These are phyloP conservation scores for Athalia cordata DNA, from an alignment of 2,888 invertebrate genomes.

Conservation along the genomic window DNA sequence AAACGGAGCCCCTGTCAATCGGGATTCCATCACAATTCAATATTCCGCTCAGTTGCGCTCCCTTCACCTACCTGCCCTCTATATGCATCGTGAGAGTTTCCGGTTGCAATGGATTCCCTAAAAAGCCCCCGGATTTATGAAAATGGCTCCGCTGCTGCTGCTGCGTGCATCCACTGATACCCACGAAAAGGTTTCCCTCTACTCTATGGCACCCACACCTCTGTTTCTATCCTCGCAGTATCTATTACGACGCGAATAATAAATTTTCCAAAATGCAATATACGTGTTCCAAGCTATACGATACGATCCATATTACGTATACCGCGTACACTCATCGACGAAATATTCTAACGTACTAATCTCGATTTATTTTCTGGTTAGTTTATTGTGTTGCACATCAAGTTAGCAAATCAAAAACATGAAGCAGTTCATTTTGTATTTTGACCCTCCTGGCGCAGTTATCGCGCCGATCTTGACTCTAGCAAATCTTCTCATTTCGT, in stretches of 20 bases:
- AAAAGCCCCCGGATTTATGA: constrained; percentile 42
- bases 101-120: constrained; percentile 41
- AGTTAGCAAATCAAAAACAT: background rate
- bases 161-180: constrained; percentile 9
- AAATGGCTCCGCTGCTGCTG: constrained; percentile 19
- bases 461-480: background rate
- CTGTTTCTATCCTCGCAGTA: background rate
- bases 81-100: constrained; percentile 37
- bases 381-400: background rate
- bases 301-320: background rate
- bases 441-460: background rate
- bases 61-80: constrained; percentile 21
- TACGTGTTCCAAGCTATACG: constrained; percentile 27
- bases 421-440: background rate
- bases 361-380: background rate
- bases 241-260: constrained; percentile 28
- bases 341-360: background rate
- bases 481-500: background rate
- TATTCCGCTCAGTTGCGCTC: constrained; percentile 40
- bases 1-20: constrained; percentile 34
- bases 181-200: background rate
- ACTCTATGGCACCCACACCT: constrained; percentile 12
- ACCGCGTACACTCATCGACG: background rate
- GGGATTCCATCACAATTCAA: constrained; percentile 43
- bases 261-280: constrained; percentile 37